Evolutionary conservation across 53 echinoderm and acorn worm genomes (phyloP), one percentile per base, ranked within the genome.

Genomic region (Holothuria leucospilota): DNA sequence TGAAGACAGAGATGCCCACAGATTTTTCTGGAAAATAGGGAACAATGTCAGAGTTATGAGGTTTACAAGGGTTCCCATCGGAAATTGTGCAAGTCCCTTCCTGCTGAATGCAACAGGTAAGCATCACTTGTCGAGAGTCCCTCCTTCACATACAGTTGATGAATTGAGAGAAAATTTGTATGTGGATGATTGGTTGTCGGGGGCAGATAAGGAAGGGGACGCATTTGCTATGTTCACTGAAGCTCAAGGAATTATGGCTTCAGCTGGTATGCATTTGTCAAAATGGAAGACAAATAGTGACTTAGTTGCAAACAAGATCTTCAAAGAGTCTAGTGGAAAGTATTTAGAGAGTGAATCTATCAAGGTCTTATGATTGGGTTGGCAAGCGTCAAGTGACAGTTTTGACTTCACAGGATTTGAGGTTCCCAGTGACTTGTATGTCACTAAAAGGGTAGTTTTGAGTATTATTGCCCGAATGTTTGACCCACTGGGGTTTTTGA

Each of bases 171-270:
- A 71, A 71, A 71, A 71, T 40, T 39, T 71, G 72, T 71, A 71
- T 40, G 72, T 71, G 13, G 72, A 71, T 71, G 72, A 71, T 15
- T 71, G 72, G 72, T 71, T 71, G 13, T 6, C 41, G 13, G 72
- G 72, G 34, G 72, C 30, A 2, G 72, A 71, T 39, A 15, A 40
- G 4, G 72, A 71, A 6, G 34, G 6, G 38, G 72, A 71, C 14
- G 7, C 14, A 21, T 66, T n/a, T n/a, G n/a, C n/a, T n/a, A n/a
- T n/a, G n/a, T n/a, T n/a, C n/a, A n/a, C n/a, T n/a, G n/a, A n/a
- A n/a, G n/a, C n/a, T n/a, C n/a, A n/a, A n/a, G n/a, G n/a, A n/a
- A n/a, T n/a, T n/a, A n/a, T n/a, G n/a, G n/a, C n/a, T n/a, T n/a
- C n/a, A n/a, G n/a, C n/a, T n/a, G n/a, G n/a, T n/a, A n/a, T n/a